Evolutionary conservation across 1,140 invertebrate species (phyloP), one percentile per base, ranked within the genome.

Genomic region (Ceratoteleas bidentatus): DNA sequence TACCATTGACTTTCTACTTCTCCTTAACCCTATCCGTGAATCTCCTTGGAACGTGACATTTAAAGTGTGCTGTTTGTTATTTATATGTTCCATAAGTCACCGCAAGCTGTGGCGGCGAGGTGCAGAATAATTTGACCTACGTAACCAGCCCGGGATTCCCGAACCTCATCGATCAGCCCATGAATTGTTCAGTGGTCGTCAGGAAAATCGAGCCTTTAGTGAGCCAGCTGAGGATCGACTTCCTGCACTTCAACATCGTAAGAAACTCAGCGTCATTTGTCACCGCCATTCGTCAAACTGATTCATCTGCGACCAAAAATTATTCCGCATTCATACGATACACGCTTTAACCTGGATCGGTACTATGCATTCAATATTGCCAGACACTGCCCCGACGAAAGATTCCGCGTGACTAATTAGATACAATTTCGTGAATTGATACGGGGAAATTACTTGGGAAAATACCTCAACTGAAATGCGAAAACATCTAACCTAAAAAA

Each of bases 111-210:
- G 95, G 94, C 13, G 93, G 93, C n/a, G 94, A 94, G 64, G 94
- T 96, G 5, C 92, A 93, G 78, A 95, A 96, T 88, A 97, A 97
- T 90, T 92, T 97, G 40, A 97, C 96, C 0, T 97, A 97, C 88
- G 96, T 97, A 86, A 94, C 95, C 43, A 97, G 95, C 77, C 96
- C 96, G 0, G 93, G 94, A 53, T 97, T 96, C 89, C 96, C 96
- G 8, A 94, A 95, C 66, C 92, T 96, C 47, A 92, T 93, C 83
- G 93, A 94, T 86, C 92, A 90, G 58, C 93, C 94, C 10, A 93
- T 94, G 78, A 92, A 92, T 64, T 96, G 96, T 88, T 90, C 91
- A 49, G 88, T 96, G 36, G 93, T 92, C 56, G 92, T 97, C 1
- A 94, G 94, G 85, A 95, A 95, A 89, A 94, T 96, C 73, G 93